phyloP scores from a whole-genome alignment of 2,888 invertebrate genomes.

The Petrolisthes manimaculis region DNA sequence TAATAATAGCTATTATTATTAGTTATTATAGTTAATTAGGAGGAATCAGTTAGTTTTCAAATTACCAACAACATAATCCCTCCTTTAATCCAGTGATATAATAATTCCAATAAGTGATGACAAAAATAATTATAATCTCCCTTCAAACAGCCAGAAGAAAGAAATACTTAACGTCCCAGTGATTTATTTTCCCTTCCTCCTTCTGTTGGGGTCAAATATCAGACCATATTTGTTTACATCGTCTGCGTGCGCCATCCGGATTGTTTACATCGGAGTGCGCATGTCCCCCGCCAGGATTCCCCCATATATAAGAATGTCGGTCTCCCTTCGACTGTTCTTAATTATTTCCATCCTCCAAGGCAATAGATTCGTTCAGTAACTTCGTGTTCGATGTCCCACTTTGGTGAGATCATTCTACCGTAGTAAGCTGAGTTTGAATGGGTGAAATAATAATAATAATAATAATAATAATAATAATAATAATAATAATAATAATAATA shows the following conservation, averaged over 20 bases:
- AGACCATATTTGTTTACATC: not conserved
- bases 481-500: too few species aligned
- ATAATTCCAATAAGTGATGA: not conserved
- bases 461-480: too few species aligned
- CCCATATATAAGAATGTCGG: not conserved
- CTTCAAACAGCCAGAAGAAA: not conserved
- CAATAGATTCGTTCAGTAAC: not conserved
- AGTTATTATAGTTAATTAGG: not conserved
- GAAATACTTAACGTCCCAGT: not conserved
- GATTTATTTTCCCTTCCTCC: slow-evolving; percentile 4
- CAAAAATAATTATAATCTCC: not conserved
- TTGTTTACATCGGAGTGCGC: slow-evolving; percentile 6
- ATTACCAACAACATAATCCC: not conserved
- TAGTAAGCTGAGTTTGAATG: too few species aligned
- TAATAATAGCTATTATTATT: not conserved
- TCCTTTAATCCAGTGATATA: not conserved
- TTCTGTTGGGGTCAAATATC: not conserved
- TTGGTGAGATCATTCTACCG: too few species aligned
- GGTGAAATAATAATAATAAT: too few species aligned
- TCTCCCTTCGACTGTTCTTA: not conserved
- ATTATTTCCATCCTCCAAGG: not conserved
- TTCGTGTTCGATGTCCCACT: not conserved
- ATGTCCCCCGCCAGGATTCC: not conserved
- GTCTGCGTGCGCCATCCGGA: not conserved
- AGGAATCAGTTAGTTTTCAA: not conserved